Base-by-base conservation (phyloP, 2,888 invertebrate species). In the Xanthorhoe designata region DNA sequence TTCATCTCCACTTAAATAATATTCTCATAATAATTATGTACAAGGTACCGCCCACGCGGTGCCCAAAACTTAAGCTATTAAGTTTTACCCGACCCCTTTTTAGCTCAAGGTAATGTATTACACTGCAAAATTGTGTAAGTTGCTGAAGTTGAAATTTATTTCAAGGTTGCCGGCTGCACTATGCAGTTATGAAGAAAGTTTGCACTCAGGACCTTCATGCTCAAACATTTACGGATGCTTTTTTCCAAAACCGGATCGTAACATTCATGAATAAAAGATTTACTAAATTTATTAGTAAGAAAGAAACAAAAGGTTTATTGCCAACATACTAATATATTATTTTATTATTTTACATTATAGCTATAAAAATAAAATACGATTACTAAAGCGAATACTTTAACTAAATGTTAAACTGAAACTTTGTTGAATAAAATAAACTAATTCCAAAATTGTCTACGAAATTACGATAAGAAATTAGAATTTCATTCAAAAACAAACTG, bases 61-160 rank as follows among this genome's bases (percentile, higher is more conserved):
- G 55, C 56, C 55, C 3, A 13, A 56, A 67, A 67, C 56, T 67
- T 67, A 3, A 13, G 24, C 60, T 59, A 60, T 67, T 63, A 64
- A 18, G 29, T 42, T 64, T 60, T 51, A 42, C 64, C 63, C 19
- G 56, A 51, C 54, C 15, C 64, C 24, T 56, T 45, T 60, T 60
- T n/a, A 59, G 50, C 47, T 47, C 47, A 7, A 17, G 45, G 47
- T 47, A 47, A 59, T 45, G 58, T 35, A 66, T 59, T 18, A 50
- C 55, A 63, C 62, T 55, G 15, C 47, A 17, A 63, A 66, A 63
- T 67, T 62, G 51, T 42, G 57, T 42, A 53, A 51, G 53, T 61
- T 65, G 19, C 18, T 7, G n/a, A 52, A 57, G 51, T 55, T 61
- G 32, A 57, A 61, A 29, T 55, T 56, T 18, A 35, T 50, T 51